Conservation (phyloP, 2,113 vertebrate genomes). For the Larimichthys polyactis region DNA sequence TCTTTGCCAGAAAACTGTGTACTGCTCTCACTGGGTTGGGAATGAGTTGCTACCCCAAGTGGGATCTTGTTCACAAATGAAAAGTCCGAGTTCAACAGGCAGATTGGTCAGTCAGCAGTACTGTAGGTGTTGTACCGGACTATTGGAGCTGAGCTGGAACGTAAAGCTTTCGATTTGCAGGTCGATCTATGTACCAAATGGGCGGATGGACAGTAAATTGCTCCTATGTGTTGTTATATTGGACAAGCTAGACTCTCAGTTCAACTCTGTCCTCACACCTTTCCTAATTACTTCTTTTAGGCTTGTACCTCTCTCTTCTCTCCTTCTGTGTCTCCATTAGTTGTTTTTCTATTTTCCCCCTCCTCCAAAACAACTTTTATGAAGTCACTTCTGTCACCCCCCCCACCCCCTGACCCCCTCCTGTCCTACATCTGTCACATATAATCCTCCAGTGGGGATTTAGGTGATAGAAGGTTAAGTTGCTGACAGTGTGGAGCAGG, state of each 20-base stretch:
- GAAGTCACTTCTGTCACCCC: conserved; percentile 43
- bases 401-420: conserved; percentile 23
- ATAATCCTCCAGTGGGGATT: conserved; percentile 68
- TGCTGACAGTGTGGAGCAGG: conserved; percentile 77
- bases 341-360: conserved; percentile 24
- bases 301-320: background rate
- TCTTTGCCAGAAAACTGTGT: background rate
- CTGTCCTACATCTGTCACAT: conserved; percentile 63
- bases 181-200: background rate
- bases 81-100: background rate
- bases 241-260: conserved; percentile 20
- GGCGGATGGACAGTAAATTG: background rate
- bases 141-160: background rate
- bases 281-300: conserved; percentile 15
- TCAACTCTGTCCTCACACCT: background rate
- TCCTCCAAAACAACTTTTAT: conserved; percentile 24
- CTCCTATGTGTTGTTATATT: background rate
- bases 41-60: background rate
- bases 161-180: background rate
- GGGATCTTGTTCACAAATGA: background rate
- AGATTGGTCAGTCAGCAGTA: background rate
- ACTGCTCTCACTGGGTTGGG: background rate
- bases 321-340: background rate
- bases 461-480: conserved; percentile 69
- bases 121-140: background rate